Evolutionary conservation across 2,888 invertebrate genomes (phyloP).

Genomic region (Cataglyphis cursor): DNA sequence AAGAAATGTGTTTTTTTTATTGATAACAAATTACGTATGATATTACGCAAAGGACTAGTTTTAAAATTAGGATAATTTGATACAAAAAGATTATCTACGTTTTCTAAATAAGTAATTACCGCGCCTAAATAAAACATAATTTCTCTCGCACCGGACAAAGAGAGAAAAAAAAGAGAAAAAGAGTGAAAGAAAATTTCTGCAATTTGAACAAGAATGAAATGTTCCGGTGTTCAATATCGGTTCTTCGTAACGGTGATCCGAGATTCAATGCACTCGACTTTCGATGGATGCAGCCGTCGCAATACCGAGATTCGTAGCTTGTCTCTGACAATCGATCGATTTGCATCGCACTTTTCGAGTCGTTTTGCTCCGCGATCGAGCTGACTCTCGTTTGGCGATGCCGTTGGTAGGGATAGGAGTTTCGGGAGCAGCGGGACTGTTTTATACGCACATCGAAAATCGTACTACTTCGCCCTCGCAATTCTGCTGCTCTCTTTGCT

Average conservation of each 20-base stretch:
- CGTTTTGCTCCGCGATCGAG: neutral
- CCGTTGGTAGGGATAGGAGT: conserved; percentile 7
- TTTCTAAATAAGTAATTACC: conserved; percentile 22
- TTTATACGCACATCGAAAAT: conserved; percentile 30
- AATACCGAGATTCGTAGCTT: conserved; percentile 42
- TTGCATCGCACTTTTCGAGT: conserved; percentile 23
- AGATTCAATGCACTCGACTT: conserved; percentile 43
- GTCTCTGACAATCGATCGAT: conserved; percentile 40
- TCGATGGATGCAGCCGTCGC: conserved; percentile 32
- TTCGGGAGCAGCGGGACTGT: conserved; percentile 48
- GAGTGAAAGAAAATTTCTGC: neutral
- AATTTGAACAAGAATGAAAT: conserved; percentile 16
- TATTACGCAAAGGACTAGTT: neutral
- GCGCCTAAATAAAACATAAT: neutral
- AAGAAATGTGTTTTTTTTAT: neutral
- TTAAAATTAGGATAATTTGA: conserved; percentile 15
- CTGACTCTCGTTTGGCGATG: neutral
- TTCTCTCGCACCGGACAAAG: neutral
- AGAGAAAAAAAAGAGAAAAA: neutral
- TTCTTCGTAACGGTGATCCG: conserved; percentile 21
- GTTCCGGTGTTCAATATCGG: neutral
- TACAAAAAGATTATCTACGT: neutral
- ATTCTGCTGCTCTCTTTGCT: neutral
- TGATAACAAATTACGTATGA: neutral
- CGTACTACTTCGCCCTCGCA: neutral